A percentile compares a stretch with the other conserved stretches of the same genome.
phyloP scores from a whole-genome alignment of 2,113 vertebrate genomes.

The Ophthalmolycus amberensis region DNA sequence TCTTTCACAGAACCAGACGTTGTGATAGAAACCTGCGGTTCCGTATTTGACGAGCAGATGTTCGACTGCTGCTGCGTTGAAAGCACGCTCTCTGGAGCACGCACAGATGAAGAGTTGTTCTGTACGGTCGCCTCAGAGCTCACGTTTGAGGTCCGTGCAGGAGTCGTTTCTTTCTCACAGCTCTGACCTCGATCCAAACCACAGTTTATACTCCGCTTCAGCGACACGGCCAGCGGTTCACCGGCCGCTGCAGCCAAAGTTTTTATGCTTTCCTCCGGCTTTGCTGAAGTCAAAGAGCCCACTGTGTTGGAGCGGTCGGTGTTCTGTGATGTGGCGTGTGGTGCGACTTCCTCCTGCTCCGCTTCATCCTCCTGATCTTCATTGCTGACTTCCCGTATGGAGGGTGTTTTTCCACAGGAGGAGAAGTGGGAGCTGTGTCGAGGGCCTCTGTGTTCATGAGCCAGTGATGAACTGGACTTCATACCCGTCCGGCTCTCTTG shows the following conservation, averaged over 20 bases:
- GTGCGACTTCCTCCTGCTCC: conserved; percentile 68
- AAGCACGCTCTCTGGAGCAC: conserved; percentile 39
- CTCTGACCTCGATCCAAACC: conserved; percentile 42
- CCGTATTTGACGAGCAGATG: conserved; percentile 41
- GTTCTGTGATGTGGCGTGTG: conserved; percentile 32
- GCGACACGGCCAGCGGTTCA: conserved; percentile 3
- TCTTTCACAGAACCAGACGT: conserved; percentile 9
- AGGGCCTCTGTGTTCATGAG: conserved; percentile 76
- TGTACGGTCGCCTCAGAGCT: conserved; percentile 23
- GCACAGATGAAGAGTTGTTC: conserved; percentile 24
- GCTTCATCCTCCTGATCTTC: conserved; percentile 83
- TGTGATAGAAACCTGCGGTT: conserved; percentile 12
- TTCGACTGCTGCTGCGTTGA: conserved; percentile 52
- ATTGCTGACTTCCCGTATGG: conserved; percentile 85
- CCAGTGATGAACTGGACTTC: conserved; percentile 63
- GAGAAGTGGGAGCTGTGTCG: conserved; percentile 81
- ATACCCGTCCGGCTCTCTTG: conserved; percentile 64
- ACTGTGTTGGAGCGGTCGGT: conserved; percentile 38
- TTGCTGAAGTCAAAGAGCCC: conserved; percentile 32
- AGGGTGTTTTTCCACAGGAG: conserved; percentile 82
- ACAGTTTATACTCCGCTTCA: conserved; percentile 38
- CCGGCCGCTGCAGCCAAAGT: conserved; percentile 4
- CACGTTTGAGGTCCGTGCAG: conserved; percentile 19
- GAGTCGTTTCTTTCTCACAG: conserved; percentile 28
- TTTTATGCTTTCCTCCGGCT: conserved; percentile 31